phyloP scores from a whole-genome alignment of 1,140 invertebrate genomes.

The Ceratoteleas bidentatus region DNA sequence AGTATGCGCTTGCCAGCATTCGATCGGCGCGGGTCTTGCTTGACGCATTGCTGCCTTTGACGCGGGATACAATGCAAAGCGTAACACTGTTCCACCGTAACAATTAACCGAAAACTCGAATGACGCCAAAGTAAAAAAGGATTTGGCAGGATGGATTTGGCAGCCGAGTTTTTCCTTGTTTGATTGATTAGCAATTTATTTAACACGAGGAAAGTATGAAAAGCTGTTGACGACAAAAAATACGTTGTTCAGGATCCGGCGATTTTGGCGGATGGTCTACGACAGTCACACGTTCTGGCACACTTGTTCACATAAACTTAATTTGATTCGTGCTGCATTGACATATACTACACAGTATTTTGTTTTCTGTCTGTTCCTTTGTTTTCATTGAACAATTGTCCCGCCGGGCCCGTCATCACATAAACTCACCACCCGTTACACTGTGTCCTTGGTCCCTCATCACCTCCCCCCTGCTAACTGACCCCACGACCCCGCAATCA shows the following conservation, averaged over 20 bases:
- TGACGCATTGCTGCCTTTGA: not conserved
- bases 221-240: slow-evolving; percentile 58
- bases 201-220: slow-evolving; percentile 37
- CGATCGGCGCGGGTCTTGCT: not conserved
- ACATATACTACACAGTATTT: slow-evolving; percentile 81
- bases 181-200: slow-evolving; percentile 43
- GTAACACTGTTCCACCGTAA: not conserved
- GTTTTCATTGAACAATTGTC: slow-evolving; percentile 79
- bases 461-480: slow-evolving; percentile 64
- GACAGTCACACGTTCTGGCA: not conserved
- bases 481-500: slow-evolving; percentile 75
- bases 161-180: slow-evolving; percentile 9
- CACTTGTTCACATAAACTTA: slow-evolving; percentile 54
- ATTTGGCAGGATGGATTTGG: no score
- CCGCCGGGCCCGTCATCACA: slow-evolving; percentile 70
- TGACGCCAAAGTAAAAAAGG: no score
- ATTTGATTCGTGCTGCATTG: slow-evolving; percentile 77
- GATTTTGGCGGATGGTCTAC: not conserved
- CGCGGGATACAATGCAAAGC: no score
- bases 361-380: slow-evolving; percentile 80
- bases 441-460: slow-evolving; percentile 54
- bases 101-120: not conserved
- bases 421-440: slow-evolving; percentile 67
- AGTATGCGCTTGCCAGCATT: slow-evolving; percentile 17
- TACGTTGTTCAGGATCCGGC: not conserved